Percentiles rank a stretch among this genome's conserved stretches.
These are phyloP conservation scores for Styela clava DNA, from an alignment of 23 tunicate genomes.

Conservation along the genomic window DNA sequence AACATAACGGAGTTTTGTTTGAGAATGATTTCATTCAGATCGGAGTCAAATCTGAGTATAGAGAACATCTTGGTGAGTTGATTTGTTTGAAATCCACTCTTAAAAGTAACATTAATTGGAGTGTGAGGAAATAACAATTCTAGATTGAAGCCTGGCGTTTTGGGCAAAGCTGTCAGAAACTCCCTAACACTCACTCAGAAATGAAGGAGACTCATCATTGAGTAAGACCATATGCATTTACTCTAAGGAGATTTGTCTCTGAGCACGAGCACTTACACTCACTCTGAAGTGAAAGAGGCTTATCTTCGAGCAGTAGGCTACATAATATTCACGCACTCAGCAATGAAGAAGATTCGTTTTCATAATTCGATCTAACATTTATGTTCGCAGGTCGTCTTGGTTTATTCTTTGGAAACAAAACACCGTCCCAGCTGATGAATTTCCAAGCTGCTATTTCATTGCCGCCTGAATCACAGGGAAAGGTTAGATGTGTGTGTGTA, in stretches of 20 bases:
- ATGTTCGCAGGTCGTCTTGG: constrained; percentile 88
- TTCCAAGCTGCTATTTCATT: constrained; percentile 59
- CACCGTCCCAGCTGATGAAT: constrained; percentile 49
- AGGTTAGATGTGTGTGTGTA: constrained; percentile 32
- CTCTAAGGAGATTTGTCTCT: no score
- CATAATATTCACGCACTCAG: no score
- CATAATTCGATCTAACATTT: no score
- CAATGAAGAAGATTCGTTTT: no score
- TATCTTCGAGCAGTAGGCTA: no score
- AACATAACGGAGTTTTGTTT: constrained; percentile 75
- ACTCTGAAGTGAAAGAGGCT: no score
- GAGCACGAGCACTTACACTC: no score
- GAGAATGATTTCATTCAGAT: constrained; percentile 77
- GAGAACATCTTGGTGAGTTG: constrained; percentile 80
- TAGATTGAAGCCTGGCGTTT: not conserved
- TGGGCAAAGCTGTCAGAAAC: no score
- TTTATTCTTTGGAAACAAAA: constrained; percentile 93
- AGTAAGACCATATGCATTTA: no score
- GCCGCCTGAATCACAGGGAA: constrained; percentile 43
- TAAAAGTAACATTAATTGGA: not conserved
- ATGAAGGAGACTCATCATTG: no score
- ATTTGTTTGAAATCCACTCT: no score
- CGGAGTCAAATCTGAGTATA: constrained; percentile 82
- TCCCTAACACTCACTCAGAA: no score
- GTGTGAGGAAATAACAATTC: not conserved